Evolutionary conservation across 2,113 vertebrate species (phyloP).

Genomic region (Podilymbus podiceps): DNA sequence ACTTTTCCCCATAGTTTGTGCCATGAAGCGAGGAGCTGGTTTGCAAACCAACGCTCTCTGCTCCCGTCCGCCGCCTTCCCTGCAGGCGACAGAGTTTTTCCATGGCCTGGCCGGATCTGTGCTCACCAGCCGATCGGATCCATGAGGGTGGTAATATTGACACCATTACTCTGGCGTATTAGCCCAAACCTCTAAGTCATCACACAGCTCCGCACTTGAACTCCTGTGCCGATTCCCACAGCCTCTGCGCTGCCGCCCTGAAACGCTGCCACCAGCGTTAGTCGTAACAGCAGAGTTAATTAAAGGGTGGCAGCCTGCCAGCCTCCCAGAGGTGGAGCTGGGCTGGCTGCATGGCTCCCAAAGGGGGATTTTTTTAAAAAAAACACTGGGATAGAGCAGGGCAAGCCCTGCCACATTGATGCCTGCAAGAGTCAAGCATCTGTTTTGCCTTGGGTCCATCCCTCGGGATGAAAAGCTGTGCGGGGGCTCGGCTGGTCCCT

Average conservation of each 20-base stretch:
- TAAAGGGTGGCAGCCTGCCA: conserved; percentile 20
- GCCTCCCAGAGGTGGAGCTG: conserved; percentile 26
- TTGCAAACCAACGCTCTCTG: neutral
- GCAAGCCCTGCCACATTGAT: neutral
- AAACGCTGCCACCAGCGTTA: neutral
- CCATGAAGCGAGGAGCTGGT: rapidly evolving
- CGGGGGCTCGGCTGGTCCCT: neutral
- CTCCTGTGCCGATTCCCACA: neutral
- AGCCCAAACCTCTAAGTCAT: neutral
- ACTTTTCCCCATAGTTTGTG: neutral
- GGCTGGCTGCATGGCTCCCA: neutral
- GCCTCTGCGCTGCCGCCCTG: neutral
- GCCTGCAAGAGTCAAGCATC: neutral
- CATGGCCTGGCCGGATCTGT: neutral
- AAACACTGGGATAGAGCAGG: neutral
- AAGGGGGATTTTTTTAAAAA: neutral
- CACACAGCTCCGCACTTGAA: neutral
- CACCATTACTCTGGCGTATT: neutral
- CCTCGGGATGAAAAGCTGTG: neutral
- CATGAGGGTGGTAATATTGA: neutral
- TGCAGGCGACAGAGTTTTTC: neutral
- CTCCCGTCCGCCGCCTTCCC: neutral
- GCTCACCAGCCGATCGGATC: neutral
- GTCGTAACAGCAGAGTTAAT: conserved; percentile 1
- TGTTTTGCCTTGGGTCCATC: neutral